Evolutionary conservation across 2,888 invertebrate species (phyloP), one percentile per base, ranked within the genome.

Genomic region (Oasisia sp.): DNA sequence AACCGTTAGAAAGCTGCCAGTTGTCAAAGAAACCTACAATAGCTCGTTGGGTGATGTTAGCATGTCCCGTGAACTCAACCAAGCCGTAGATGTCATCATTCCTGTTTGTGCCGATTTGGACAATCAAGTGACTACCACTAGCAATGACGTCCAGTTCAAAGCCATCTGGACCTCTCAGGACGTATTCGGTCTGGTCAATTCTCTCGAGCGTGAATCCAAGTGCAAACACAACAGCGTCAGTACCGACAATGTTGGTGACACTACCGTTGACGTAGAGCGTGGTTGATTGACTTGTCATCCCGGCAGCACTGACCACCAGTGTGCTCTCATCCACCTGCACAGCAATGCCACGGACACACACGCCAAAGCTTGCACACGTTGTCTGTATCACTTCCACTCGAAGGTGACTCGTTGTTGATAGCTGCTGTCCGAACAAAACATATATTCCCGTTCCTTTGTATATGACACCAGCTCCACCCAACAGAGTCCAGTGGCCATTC

Each of bases 391-490:
- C 91, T 90, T 94, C 93, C 12, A 94, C 91, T 5, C 74, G 38
- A 9, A 92, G 56, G 5, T n/a, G 32, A 11, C 7, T 3, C 11
- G 90, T 45, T 27, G 74, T 5, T 74, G 74, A 74, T 7, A 74
- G 19, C 7, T 74, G 74, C 74, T 74, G 74, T 38, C 92, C 32
- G 89, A 92, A 93, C 38, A 94, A 93, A 14, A 56, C 89, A 91
- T 92, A 93, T 74, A 93, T 90, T 32, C 94, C 94, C 89, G 92
- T 58, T 32, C 92, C 89, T 11, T 93, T 93, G 89, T 94, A 93
- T 58, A 93, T 92, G 45, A 94, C 89, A 89, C 92, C 93, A 0
- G 94, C 93, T 11, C 95, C 95, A 94, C 95, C 95, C 32, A 95
- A 90, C 74, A 94, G 93, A 44, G 93, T 93, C 12, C 94, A 91